A percentile compares a stretch with the other conserved stretches of the same genome.
Conservation (phyloP, 92 coral and sea anemone species). For the Porites lobata region DNA sequence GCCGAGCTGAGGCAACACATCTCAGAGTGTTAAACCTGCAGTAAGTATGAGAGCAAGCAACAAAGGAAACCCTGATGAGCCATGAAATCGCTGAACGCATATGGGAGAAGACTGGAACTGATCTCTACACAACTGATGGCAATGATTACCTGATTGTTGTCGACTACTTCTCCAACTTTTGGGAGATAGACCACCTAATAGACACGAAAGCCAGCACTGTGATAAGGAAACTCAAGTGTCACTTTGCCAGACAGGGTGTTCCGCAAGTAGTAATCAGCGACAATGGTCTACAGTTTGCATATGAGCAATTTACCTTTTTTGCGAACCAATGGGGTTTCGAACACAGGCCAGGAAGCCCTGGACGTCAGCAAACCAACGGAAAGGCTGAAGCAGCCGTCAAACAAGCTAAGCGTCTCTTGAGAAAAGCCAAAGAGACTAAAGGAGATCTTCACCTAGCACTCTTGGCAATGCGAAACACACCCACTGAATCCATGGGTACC, state of each 20-base stretch:
- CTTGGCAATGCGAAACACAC: conserved; percentile 68
- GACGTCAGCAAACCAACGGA: conserved; percentile 73
- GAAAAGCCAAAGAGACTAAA: conserved; percentile 52
- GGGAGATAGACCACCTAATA: conserved; percentile 65
- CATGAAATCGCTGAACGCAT: conserved; percentile 55
- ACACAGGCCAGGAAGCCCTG: conserved; percentile 67
- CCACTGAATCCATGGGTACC: conserved; percentile 68
- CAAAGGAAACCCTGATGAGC: conserved; percentile 9
- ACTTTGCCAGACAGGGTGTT: conserved; percentile 69
- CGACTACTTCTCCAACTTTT: conserved; percentile 74
- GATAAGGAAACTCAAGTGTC: conserved; percentile 68
- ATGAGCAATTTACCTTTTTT: conserved; percentile 51
- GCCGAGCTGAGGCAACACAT: too few relatives aligned
- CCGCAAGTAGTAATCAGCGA: conserved; percentile 69
- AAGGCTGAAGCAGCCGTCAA: conserved; percentile 74
- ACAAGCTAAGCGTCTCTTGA: conserved; percentile 48
- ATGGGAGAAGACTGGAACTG: conserved; percentile 67
- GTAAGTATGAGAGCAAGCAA: conserved; percentile 1
- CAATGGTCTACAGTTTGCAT: conserved; percentile 66
- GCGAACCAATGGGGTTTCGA: conserved; percentile 73
- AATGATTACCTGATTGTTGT: conserved; percentile 64
- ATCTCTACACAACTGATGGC: conserved; percentile 59
- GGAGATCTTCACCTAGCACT: conserved; percentile 67
- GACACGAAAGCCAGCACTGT: conserved; percentile 67
- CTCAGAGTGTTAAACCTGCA: conserved; percentile 17